A percentile compares a stretch with the other conserved stretches of the same genome.
Conservation (phyloP, 92 coral and sea anemone genomes). For the Bergia sp. region DNA sequence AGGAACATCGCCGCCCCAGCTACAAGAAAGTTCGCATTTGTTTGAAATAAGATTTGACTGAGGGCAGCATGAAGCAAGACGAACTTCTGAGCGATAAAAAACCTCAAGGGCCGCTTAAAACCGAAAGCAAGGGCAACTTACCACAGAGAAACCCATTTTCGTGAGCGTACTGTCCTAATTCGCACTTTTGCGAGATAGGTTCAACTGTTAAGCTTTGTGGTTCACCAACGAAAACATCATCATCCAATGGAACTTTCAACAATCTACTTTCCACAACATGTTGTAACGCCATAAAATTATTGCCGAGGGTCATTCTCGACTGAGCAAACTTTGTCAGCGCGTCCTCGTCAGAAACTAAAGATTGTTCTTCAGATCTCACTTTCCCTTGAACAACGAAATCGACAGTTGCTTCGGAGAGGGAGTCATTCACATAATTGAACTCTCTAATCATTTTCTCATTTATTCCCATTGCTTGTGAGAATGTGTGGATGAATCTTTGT, state of each 20-base stretch:
- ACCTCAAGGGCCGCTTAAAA: not conserved
- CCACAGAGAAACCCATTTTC: slow-evolving; percentile 54
- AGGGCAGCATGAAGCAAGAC: not conserved
- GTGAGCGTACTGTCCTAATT: slow-evolving; percentile 27
- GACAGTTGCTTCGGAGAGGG: slow-evolving; percentile 11
- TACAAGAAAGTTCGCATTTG: too few relatives aligned
- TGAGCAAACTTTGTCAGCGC: slow-evolving; percentile 4
- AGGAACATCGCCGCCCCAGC: too few relatives aligned
- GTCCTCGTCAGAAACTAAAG: not conserved
- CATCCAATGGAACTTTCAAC: slow-evolving; percentile 9
- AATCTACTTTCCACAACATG: not conserved
- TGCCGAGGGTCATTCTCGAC: slow-evolving; percentile 35
- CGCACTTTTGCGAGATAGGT: slow-evolving; percentile 36
- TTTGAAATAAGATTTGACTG: not conserved
- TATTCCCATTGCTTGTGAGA: not conserved
- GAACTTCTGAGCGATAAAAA: not conserved
- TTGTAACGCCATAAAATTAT: not conserved
- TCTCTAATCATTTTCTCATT: not conserved
- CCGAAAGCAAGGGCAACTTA: not conserved
- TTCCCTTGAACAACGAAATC: slow-evolving; percentile 28
- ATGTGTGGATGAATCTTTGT: not conserved
- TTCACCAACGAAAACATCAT: not conserved
- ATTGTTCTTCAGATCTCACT: not conserved
- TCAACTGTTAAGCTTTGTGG: not conserved
- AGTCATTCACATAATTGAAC: not conserved